phyloP scores from a whole-genome alignment of 2,888 invertebrate species.

The Amphipyra berbera region DNA sequence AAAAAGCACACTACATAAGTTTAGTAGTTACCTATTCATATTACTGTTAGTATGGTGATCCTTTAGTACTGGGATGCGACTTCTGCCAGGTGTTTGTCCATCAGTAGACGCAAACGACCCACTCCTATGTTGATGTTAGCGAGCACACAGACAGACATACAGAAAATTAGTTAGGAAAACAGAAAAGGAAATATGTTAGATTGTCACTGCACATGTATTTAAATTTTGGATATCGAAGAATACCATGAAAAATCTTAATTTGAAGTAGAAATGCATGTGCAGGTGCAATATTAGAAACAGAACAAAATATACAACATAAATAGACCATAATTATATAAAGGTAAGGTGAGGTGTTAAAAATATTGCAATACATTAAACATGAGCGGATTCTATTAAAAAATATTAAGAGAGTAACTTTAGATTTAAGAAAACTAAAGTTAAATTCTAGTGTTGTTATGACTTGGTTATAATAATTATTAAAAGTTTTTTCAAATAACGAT shows the following conservation, averaged over 20 bases:
- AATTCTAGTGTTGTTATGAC: too few relatives aligned
- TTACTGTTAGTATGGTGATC: conserved; percentile 87
- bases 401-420: not conserved
- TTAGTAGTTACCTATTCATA: conserved; percentile 83
- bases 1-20: conserved; percentile 57
- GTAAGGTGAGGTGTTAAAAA: conserved; percentile 10
- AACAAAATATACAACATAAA: conserved; percentile 31
- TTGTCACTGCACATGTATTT: conserved; percentile 73
- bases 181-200: conserved; percentile 66
- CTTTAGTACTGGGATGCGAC: conserved; percentile 88
- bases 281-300: conserved; percentile 44
- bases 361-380: conserved; percentile 35
- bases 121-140: conserved; percentile 87
- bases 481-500: too few relatives aligned
- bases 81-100: conserved; percentile 86
- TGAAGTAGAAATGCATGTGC: conserved; percentile 43
- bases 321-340: conserved; percentile 33
- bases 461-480: not conserved
- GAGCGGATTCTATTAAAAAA: not conserved
- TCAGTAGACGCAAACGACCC: conserved; percentile 88
- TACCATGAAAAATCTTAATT: too few relatives aligned
- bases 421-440: too few relatives aligned
- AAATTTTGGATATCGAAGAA: too few relatives aligned
- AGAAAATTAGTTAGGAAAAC: conserved; percentile 81
- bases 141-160: conserved; percentile 80